Conservation (phyloP, 1,140 invertebrate species). For the Andricus grossulariae region DNA sequence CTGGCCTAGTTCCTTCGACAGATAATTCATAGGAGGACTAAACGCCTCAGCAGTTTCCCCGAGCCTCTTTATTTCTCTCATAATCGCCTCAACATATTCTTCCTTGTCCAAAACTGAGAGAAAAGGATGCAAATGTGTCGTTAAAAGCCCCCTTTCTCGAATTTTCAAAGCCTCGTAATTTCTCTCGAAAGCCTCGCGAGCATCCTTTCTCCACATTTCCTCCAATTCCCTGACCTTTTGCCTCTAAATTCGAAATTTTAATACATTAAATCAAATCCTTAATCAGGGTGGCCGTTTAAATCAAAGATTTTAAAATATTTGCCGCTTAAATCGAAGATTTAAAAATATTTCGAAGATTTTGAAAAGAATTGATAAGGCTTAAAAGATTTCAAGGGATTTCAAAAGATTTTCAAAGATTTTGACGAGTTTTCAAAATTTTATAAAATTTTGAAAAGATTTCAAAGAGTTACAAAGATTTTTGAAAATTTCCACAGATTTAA, state of each 20-base stretch:
- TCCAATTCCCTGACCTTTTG: slow-evolving; percentile 79
- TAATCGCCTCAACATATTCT: slow-evolving; percentile 80
- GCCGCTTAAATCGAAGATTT: too few species aligned
- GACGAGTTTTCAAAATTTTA: too few species aligned
- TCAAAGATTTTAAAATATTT: too few species aligned
- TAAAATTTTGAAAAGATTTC: too few species aligned
- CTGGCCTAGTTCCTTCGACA: slow-evolving; percentile 83
- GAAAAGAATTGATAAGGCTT: too few species aligned
- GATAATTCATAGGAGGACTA: slow-evolving; percentile 81
- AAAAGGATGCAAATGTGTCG: slow-evolving; percentile 85
- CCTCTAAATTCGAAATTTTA: slow-evolving; percentile 66
- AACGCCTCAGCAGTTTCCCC: slow-evolving; percentile 87
- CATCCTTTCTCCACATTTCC: slow-evolving; percentile 80
- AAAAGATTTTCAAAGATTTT: too few species aligned
- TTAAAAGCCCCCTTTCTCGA: slow-evolving; percentile 66
- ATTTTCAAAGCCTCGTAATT: slow-evolving; percentile 80
- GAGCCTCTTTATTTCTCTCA: slow-evolving; percentile 82
- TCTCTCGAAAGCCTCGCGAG: slow-evolving; percentile 80
- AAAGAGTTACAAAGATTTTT: too few species aligned
- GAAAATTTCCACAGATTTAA: too few species aligned
- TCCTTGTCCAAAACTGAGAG: slow-evolving; percentile 81
- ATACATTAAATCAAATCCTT: slow-evolving; percentile 27
- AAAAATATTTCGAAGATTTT: too few species aligned
- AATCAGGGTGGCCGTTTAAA: too few species aligned
- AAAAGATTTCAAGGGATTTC: too few species aligned